Conservation (phyloP, 2,113 vertebrate genomes). For the Azemiops feae region DNA sequence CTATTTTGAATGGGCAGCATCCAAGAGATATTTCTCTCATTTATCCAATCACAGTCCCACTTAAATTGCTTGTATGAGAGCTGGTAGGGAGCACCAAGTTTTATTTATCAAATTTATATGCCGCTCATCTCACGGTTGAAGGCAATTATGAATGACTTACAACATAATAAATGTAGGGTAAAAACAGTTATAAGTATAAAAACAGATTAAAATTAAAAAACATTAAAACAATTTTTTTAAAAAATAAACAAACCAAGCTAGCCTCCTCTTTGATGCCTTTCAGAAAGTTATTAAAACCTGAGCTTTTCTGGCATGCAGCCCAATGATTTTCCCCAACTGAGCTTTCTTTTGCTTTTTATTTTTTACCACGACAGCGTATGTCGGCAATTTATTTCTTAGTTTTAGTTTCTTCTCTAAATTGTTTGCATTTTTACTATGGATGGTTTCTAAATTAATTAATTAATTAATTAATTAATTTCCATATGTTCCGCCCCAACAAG, state of each 20-base stretch:
- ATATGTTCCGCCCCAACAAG: neutral
- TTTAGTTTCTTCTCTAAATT: neutral
- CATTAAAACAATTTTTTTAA: neutral
- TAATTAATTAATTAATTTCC: neutral
- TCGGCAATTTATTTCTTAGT: neutral
- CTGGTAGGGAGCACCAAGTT: neutral
- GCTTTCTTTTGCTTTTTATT: neutral
- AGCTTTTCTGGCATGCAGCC: neutral
- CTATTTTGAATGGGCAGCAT: neutral
- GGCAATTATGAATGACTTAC: neutral
- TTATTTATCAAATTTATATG: neutral
- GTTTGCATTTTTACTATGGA: neutral
- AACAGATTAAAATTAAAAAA: neutral
- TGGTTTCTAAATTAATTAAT: neutral
- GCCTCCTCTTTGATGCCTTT: neutral
- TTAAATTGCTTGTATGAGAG: neutral
- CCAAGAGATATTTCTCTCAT: neutral
- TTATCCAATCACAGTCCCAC: neutral
- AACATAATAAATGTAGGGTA: neutral
- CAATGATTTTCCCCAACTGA: neutral
- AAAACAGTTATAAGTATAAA: neutral
- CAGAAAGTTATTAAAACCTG: neutral
- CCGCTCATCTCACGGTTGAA: neutral
- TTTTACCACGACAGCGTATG: neutral
- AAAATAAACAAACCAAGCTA: neutral